Conservation (phyloP, 2,888 invertebrate species). For the Drosophila suboccidentalis region DNA sequence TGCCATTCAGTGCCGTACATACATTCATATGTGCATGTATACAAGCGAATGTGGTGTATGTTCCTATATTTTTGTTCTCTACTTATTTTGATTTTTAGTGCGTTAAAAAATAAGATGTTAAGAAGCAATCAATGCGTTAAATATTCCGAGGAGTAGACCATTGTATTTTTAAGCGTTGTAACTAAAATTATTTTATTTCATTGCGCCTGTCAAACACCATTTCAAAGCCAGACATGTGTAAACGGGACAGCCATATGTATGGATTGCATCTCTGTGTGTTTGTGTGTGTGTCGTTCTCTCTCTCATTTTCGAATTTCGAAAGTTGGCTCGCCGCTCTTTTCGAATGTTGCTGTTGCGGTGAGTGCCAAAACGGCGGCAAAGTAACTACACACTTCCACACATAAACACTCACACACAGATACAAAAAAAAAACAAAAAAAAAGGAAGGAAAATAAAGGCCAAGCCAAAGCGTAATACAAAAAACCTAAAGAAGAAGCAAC, state of each 20-base stretch:
- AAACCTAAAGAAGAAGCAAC: slow-evolving; percentile 66
- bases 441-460: slow-evolving; percentile 56
- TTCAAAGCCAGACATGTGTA: slow-evolving; percentile 48
- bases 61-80: neutral
- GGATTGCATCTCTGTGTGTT: slow-evolving; percentile 10
- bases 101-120: neutral
- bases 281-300: slow-evolving; percentile 36
- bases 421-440: slow-evolving; percentile 27
- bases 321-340: slow-evolving; percentile 65
- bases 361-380: slow-evolving; percentile 79
- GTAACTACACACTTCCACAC: slow-evolving; percentile 59
- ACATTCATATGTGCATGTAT: neutral
- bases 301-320: slow-evolving; percentile 75
- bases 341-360: slow-evolving; percentile 67
- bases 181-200: slow-evolving; percentile 36
- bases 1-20: slow-evolving; percentile 13
- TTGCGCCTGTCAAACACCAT: slow-evolving; percentile 27
- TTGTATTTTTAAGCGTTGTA: slow-evolving; percentile 14
- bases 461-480: slow-evolving; percentile 57
- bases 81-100: neutral
- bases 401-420: slow-evolving; percentile 33
- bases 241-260: slow-evolving; percentile 53
- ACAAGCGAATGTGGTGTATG: neutral
- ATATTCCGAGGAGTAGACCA: neutral
- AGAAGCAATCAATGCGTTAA: neutral